Percentiles rank a stretch among this genome's conserved stretches.
phyloP scores from a whole-genome alignment of 2,113 vertebrate genomes.

The Sinocyclocheilus maitianheensis region DNA sequence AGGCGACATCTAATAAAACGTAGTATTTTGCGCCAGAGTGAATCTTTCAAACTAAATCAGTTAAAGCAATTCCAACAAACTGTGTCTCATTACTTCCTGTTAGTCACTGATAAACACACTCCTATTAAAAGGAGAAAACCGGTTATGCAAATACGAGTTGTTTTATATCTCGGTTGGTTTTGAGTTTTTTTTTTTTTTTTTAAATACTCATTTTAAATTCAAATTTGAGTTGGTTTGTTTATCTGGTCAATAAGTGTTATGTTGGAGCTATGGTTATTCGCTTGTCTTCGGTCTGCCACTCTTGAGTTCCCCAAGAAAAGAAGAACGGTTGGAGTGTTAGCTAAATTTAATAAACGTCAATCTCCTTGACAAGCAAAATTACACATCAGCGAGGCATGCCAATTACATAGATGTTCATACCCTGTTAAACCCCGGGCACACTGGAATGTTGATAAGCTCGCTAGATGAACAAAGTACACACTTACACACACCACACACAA shows the following conservation, averaged over 20 bases:
- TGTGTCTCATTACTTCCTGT: neutral
- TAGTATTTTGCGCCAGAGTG: neutral
- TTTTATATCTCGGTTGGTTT: neutral
- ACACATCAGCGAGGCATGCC: conserved; percentile 47
- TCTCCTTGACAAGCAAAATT: conserved; percentile 57
- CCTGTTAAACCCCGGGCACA: conserved; percentile 52
- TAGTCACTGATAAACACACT: conserved; percentile 18
- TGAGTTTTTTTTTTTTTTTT: neutral
- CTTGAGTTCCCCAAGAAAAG: neutral
- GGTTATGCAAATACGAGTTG: neutral
- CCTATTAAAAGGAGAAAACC: neutral
- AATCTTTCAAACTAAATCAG: conserved; percentile 14
- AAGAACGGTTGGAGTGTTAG: conserved; percentile 29
- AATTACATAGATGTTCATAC: conserved; percentile 52
- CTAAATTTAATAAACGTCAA: conserved; percentile 56
- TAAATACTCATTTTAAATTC: neutral
- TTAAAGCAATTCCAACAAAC: neutral
- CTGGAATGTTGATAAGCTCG: conserved; percentile 38
- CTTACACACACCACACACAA: conserved; percentile 20
- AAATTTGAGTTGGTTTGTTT: neutral
- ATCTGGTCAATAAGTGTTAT: conserved; percentile 27
- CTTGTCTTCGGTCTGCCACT: conserved; percentile 12
- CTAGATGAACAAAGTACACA: conserved; percentile 21
- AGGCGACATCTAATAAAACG: neutral
- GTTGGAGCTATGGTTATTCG: neutral